phyloP scores from a whole-genome alignment of 1,140 invertebrate species.

The Phocides pigmalion region DNA sequence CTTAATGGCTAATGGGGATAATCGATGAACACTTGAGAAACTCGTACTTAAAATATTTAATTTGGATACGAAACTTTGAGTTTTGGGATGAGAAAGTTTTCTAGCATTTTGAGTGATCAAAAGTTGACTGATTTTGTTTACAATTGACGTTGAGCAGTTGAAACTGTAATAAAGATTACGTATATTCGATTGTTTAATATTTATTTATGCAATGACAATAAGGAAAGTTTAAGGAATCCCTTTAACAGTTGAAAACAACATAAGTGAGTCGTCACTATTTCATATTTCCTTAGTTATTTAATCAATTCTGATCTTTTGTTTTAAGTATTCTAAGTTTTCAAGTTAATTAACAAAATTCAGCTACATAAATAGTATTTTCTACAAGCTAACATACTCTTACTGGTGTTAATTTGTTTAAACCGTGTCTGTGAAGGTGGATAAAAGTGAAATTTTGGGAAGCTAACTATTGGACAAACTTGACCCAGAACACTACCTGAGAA shows the following conservation, averaged over 20 bases:
- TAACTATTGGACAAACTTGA: conserved; percentile 20
- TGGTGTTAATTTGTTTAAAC: conserved; percentile 23
- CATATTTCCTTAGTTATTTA: too few relatives aligned
- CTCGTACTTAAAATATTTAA: too few relatives aligned
- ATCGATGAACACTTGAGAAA: conserved; percentile 30
- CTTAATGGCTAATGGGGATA: conserved; percentile 33
- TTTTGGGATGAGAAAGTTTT: background rate
- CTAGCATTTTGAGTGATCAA: too few relatives aligned
- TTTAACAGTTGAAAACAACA: too few relatives aligned
- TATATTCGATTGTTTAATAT: too few relatives aligned
- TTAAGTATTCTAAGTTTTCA: background rate
- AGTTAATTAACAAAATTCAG: background rate
- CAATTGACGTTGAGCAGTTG: too few relatives aligned
- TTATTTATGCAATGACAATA: too few relatives aligned
- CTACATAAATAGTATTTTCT: background rate
- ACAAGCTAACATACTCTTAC: conserved; percentile 5
- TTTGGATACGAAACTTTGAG: background rate
- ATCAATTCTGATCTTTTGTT: too few relatives aligned
- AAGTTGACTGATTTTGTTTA: too few relatives aligned
- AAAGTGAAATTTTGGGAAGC: conserved; percentile 22
- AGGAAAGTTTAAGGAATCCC: too few relatives aligned
- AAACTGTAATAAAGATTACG: too few relatives aligned
- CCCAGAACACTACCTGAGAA: conserved; percentile 1
- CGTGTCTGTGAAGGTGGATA: background rate
- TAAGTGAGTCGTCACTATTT: too few relatives aligned